These are phyloP conservation scores for Canis aureus DNA, from an alignment of 2,113 vertebrate genomes.

Conservation along the genomic window DNA sequence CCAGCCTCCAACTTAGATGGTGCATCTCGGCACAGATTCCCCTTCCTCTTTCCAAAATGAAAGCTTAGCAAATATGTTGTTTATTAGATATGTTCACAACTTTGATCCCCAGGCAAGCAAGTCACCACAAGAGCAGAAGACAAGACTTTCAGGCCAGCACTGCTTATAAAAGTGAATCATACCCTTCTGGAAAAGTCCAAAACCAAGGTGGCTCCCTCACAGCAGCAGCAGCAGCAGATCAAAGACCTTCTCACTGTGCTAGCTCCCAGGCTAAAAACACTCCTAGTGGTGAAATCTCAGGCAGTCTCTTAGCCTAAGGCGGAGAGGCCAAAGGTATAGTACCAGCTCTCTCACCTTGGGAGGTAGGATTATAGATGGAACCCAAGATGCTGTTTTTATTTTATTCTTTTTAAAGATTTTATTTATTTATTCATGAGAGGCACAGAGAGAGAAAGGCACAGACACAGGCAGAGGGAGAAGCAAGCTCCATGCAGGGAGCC, in stretches of 20 bases:
- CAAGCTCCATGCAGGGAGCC: too few relatives aligned
- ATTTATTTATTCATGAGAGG: too few relatives aligned
- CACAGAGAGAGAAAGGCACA: too few relatives aligned
- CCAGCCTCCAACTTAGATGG: not conserved
- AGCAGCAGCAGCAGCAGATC: not conserved
- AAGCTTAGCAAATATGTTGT: not conserved
- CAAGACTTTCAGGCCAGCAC: not conserved
- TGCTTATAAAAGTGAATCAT: slow-evolving; percentile 42
- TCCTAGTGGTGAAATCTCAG: not conserved
- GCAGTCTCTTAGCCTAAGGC: not conserved
- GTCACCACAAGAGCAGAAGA: slow-evolving; percentile 52
- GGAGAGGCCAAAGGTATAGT: not conserved
- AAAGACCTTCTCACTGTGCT: not conserved
- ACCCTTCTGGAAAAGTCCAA: not conserved
- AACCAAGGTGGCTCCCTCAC: not conserved
- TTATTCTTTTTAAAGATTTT: not conserved
- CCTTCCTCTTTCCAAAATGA: not conserved
- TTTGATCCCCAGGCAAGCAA: slow-evolving; percentile 46
- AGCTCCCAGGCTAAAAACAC: not conserved
- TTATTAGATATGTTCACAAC: not conserved
- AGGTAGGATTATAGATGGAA: not conserved
- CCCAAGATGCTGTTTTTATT: not conserved
- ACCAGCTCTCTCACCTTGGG: not conserved
- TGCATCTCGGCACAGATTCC: too few relatives aligned
- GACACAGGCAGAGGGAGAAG: too few relatives aligned